These are phyloP conservation scores for Troides aeacus DNA, from an alignment of 2,888 invertebrate genomes.

Conservation along the genomic window DNA sequence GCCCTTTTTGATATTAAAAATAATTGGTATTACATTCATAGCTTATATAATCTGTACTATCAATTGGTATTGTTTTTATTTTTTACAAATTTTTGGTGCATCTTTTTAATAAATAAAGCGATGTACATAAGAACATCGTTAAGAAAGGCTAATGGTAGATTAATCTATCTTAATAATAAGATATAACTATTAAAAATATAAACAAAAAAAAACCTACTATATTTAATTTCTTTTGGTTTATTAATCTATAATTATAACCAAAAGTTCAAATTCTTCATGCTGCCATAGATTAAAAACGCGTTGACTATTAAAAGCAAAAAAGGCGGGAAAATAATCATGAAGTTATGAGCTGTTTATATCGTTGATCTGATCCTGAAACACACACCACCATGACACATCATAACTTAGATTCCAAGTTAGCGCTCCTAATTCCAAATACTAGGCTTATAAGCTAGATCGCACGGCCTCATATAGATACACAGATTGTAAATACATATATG, in stretches of 20 bases:
- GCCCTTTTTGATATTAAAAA: too few species aligned
- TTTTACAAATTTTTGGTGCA: too few species aligned
- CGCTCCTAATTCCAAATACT: slow-evolving; percentile 8
- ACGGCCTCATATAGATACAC: background rate
- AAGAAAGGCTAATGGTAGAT: too few species aligned
- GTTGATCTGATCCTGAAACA: slow-evolving; percentile 12
- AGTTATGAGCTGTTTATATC: background rate
- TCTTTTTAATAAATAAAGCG: too few species aligned
- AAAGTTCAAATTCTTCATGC: background rate
- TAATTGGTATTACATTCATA: too few species aligned
- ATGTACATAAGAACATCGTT: too few species aligned
- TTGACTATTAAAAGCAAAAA: background rate
- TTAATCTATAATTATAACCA: background rate
- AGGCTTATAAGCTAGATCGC: background rate
- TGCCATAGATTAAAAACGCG: background rate
- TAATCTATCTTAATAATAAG: too few species aligned
- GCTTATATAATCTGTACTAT: too few species aligned
- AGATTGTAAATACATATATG: background rate
- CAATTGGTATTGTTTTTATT: too few species aligned
- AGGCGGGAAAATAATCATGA: background rate
- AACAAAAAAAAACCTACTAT: too few species aligned
- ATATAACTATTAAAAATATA: too few species aligned
- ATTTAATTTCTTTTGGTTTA: background rate
- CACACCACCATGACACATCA: background rate
- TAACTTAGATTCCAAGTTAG: slow-evolving; percentile 3